Base-by-base conservation (phyloP, 2,888 invertebrate species). In the Ceriagrion tenellum region DNA sequence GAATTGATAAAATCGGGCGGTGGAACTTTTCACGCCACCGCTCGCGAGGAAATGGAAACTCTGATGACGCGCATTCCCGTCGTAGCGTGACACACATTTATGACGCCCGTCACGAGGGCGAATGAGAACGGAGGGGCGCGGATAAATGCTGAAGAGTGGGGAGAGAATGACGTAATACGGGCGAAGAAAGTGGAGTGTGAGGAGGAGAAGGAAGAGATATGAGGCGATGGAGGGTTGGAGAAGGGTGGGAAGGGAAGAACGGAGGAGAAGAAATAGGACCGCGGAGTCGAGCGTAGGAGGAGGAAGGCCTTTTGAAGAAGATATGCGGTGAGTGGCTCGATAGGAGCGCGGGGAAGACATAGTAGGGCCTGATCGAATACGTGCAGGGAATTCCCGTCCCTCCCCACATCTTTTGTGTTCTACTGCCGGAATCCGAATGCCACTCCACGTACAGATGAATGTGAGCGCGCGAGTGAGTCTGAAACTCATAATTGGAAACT, bases 281-380 rank as follows among this genome's bases (percentile, higher is more conserved):
- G 90, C 20, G 30, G 30, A 59, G 47, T 4, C 18, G 23, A 12
- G 59, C 16, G 59, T 47, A 47, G 47, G 47, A 47, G 47, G 63
- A 63, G 91, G 63, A 40, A 40, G 56, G 63, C 59, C 30, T 56
- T n/a, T 18, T 13, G 59, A 13, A 40, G 63, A 40, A 35, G 91
- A 91, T 59, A 40, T 40, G 26, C 35, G 16, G 81, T 69, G 69
- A 69, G 69, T 81, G 81, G 81, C 35, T 16, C 13, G 35, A 35
- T 35, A 10, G 30, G 81, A 81, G 81, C 16, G 81, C 10, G 81
- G 35, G 59, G 35, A 81, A 35, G 35, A 30, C 30, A 69, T 23
- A 69, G 93, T 93, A n/a, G 47, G 93, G 93, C 69, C 47, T 93
- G 93, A 93, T 93, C 93, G 74, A 93, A 93, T 93, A 93, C 93